Evolutionary conservation across 2,888 invertebrate genomes (phyloP).

Genomic region (Synanthedon myopaeformis): DNA sequence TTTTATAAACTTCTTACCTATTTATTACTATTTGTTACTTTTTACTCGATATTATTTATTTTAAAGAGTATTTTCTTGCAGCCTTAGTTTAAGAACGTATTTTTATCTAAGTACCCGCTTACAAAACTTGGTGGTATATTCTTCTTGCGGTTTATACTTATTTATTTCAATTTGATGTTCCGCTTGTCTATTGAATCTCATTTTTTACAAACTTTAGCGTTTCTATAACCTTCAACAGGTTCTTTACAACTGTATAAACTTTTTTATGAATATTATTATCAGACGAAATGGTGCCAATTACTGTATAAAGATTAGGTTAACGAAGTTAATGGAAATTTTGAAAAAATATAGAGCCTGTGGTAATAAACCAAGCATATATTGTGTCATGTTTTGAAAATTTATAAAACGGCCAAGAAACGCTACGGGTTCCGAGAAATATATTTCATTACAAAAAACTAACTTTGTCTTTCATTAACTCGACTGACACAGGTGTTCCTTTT

Average conservation of each 20-base stretch:
- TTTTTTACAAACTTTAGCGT: slow-evolving; percentile 41
- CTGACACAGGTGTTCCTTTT: neutral
- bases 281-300: slow-evolving; percentile 48
- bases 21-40: slow-evolving; percentile 52
- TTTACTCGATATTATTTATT: slow-evolving; percentile 1
- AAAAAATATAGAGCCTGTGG: slow-evolving; percentile 29
- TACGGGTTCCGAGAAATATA: slow-evolving; percentile 70
- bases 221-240: slow-evolving; percentile 20
- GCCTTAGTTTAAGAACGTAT: slow-evolving; percentile 35
- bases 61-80: slow-evolving; percentile 3
- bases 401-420: slow-evolving; percentile 67
- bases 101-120: slow-evolving; percentile 6
- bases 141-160: slow-evolving; percentile 66
- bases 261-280: neutral
- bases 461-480: slow-evolving; percentile 19
- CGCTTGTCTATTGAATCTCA: slow-evolving; percentile 60
- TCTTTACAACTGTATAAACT: neutral
- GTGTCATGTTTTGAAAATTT: slow-evolving; percentile 55
- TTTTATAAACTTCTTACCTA: slow-evolving; percentile 58
- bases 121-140: slow-evolving; percentile 24
- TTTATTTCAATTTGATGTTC: slow-evolving; percentile 35
- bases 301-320: slow-evolving; percentile 17
- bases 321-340: slow-evolving; percentile 3
- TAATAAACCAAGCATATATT: slow-evolving; percentile 21
- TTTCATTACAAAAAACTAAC: slow-evolving; percentile 51